These are phyloP conservation scores for Parotia lawesii DNA, from an alignment of 2,113 vertebrate genomes.

Conservation along the genomic window DNA sequence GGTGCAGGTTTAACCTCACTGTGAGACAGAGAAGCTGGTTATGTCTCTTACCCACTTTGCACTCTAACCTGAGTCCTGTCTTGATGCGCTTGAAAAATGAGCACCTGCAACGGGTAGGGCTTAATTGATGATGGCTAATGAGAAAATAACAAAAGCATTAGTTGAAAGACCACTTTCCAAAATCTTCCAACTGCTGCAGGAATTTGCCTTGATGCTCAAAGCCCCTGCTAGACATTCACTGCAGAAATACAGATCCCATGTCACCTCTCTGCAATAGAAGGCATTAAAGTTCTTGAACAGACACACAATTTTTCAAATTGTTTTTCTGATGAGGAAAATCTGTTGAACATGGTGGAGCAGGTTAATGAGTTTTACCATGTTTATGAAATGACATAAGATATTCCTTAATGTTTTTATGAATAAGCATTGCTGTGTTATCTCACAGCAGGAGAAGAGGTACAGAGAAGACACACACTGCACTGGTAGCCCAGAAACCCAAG, in stretches of 20 bases:
- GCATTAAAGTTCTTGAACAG: background rate
- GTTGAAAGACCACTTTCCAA: background rate
- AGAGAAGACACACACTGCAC: background rate
- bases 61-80: background rate
- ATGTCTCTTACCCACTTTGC: fast-evolving
- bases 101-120: background rate
- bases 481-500: background rate
- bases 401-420: background rate
- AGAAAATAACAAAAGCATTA: background rate
- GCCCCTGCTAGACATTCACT: background rate
- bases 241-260: background rate
- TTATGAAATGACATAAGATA: fast-evolving
- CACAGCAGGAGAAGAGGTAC: background rate
- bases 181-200: background rate
- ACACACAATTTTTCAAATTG: background rate
- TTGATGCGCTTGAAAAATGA: background rate
- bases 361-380: fast-evolving
- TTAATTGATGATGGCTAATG: background rate
- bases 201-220: background rate
- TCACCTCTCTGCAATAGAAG: background rate
- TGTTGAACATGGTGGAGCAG: background rate
- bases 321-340: background rate
- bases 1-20: background rate
- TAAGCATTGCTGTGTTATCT: background rate
- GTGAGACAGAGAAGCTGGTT: background rate